Evolutionary conservation across 2,888 invertebrate genomes (phyloP).

Genomic region (Rhagium mordax): DNA sequence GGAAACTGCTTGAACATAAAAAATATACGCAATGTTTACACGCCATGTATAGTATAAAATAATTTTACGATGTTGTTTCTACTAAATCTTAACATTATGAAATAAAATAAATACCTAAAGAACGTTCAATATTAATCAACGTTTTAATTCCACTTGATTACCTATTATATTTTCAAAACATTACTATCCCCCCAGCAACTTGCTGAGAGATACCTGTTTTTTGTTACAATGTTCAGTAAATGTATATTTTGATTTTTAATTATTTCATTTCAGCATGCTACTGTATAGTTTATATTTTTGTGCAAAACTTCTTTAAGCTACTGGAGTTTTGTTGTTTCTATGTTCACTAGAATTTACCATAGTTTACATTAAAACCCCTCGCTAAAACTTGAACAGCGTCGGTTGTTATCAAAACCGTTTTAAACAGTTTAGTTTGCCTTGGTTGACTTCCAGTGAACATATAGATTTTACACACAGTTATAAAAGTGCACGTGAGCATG

Average conservation of each 20-base stretch:
- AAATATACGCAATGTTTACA: too few species aligned
- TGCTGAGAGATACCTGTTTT: constrained; percentile 46
- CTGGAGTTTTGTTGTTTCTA: constrained; percentile 51
- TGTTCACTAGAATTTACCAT: constrained; percentile 31
- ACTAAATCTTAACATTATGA: too few species aligned
- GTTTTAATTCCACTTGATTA: constrained; percentile 18
- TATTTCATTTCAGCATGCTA: constrained; percentile 49
- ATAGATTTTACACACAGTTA: constrained; percentile 21
- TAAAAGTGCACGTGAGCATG: constrained; percentile 62
- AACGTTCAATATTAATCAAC: too few species aligned
- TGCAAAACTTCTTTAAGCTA: constrained; percentile 51
- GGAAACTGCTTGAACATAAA: too few species aligned
- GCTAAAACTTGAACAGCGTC: too few species aligned
- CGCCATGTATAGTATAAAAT: too few species aligned
- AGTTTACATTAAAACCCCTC: too few species aligned
- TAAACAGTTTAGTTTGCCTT: too few species aligned
- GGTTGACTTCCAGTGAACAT: constrained; percentile 27
- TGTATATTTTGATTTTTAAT: constrained; percentile 42
- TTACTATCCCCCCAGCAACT: constrained; percentile 44
- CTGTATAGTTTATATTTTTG: constrained; percentile 46
- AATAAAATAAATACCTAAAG: too few species aligned
- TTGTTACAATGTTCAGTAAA: constrained; percentile 42
- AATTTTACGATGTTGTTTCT: too few species aligned
- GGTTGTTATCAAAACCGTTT: too few species aligned
- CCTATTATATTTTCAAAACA: constrained; percentile 21